Evolutionary conservation across 2,113 vertebrate species (phyloP).

Genomic region (Helogale parvula): DNA sequence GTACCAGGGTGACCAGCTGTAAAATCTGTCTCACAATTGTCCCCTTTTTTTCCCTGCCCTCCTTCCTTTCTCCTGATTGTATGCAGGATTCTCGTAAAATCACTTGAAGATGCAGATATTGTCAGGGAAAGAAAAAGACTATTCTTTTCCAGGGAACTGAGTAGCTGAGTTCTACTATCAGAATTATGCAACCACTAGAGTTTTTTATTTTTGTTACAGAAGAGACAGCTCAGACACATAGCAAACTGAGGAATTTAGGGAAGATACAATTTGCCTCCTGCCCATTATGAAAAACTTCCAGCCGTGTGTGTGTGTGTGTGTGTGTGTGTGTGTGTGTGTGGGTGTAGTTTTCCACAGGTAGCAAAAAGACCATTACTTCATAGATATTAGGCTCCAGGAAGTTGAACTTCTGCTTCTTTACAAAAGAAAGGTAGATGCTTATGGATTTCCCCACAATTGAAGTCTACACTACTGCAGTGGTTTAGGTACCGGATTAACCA

Average conservation of each 20-base stretch:
- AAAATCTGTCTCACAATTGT: rapidly evolving
- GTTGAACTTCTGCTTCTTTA: background rate
- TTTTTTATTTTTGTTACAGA: background rate
- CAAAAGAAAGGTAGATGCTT: conserved; percentile 61
- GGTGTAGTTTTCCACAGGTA: background rate
- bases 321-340: no score
- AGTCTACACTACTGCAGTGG: conserved; percentile 37
- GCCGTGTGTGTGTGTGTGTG: no score
- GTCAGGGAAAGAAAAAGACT: background rate
- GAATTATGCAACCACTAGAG: background rate
- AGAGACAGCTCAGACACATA: background rate
- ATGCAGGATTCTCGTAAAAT: background rate
- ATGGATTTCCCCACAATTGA: conserved; percentile 59
- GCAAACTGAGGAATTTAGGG: background rate
- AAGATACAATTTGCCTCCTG: background rate
- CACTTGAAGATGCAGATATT: background rate
- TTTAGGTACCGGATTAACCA: conserved; percentile 45
- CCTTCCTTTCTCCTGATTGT: background rate
- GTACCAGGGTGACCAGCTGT: no score
- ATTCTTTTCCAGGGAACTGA: background rate
- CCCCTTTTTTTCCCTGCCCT: background rate
- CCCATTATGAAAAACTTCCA: background rate
- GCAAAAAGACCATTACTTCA: background rate
- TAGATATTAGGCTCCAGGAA: background rate
- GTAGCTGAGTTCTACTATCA: background rate